Evolutionary conservation across 2,113 vertebrate genomes (phyloP).

Genomic region (Mesitornis unicolor): DNA sequence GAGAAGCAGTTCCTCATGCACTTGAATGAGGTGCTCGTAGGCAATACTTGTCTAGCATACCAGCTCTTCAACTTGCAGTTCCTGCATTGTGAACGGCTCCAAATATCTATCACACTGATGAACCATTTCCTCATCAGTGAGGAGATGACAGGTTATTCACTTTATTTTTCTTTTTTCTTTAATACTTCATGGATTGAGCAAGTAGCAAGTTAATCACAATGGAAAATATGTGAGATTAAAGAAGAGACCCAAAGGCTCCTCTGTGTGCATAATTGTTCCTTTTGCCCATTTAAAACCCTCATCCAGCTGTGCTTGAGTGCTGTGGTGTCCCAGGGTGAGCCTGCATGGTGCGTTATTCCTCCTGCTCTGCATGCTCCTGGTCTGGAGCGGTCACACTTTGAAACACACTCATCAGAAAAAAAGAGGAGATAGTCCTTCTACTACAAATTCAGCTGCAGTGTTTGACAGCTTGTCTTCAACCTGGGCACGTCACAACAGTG

Average conservation of each 20-base stretch:
- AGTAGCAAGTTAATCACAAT: not conserved
- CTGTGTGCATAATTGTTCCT: accelerated
- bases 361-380: not conserved
- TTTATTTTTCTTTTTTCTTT: not conserved
- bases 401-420: not conserved
- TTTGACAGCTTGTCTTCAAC: not conserved
- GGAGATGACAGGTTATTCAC: not conserved
- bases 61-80: not conserved
- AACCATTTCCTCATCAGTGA: not conserved
- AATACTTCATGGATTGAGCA: not conserved
- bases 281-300: not conserved
- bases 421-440: not conserved
- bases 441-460: not conserved
- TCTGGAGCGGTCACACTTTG: accelerated
- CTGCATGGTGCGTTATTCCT: accelerated
- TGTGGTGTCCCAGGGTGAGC: not conserved
- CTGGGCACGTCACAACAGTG: not conserved
- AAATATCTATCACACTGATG: not conserved
- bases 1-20: not conserved
- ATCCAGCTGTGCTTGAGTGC: not conserved
- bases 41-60: not conserved
- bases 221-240: not conserved
- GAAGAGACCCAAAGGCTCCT: not conserved
- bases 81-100: not conserved
- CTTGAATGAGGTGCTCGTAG: not conserved